Evolutionary conservation across 2,113 vertebrate genomes (phyloP), one percentile per base, ranked within the genome.

Genomic region (Dromas ardeola): DNA sequence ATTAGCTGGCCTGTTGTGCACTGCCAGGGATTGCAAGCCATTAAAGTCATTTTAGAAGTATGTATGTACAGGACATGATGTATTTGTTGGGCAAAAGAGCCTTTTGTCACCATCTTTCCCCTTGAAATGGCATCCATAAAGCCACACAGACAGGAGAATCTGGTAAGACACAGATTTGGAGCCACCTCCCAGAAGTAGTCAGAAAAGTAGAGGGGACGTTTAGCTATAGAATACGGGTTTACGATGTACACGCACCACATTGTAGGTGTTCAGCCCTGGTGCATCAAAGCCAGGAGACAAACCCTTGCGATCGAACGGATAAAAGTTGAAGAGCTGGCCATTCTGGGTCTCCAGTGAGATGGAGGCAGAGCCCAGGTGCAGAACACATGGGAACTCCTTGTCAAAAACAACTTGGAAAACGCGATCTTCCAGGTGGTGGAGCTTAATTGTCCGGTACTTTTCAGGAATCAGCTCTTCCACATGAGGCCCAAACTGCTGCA

Each of bases 401-500:
- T 99, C 98, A 88, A 99, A 99, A 26, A 98, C 98, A 14, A 99
- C 98, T 93, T 98, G 98, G 97, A 99, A 99, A 70, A 99, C 98
- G 1, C 99, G 98, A 14, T 99, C 98, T 78, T 99, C 98, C 80
- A 99, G 95, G 89, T 99, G 99, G 80, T 99, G 98, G 56, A 99
- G 97, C 43, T 96, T 95, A 59, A 99, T 98, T 32, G 98, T 99
- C 74, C 98, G 96, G 82, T 99, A 99, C 13, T 98, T 98, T 27
- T 98, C 96, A 0, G 99, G 99, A 69, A 99, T 98, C 59, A 98
- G 95, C 71, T 98, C 93, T 92, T 99, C 99, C 19, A 98, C 97
- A 2, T 99, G 99, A 15, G 99, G 99, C 40, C 99, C 99, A 81
- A 99, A 99, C 90, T 99, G 99, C 95, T 99, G 99, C 99, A 99